phyloP scores from a whole-genome alignment of 2,797 vertebrate species.

The Discoglossus pictus region DNA sequence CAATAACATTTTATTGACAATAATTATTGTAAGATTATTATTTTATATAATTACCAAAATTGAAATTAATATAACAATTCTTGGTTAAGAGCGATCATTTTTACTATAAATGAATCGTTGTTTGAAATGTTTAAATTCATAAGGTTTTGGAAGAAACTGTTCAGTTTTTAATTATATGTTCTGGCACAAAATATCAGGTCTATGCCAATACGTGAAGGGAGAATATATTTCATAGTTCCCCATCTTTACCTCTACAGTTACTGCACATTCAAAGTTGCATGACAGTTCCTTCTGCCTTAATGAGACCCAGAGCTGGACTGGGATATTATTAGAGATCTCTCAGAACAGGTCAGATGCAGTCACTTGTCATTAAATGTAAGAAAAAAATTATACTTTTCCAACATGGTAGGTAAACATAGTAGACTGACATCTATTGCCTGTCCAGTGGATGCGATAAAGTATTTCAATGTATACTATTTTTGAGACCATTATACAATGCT shows the following conservation, averaged over 20 bases:
- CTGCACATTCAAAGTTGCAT: constrained; percentile 66
- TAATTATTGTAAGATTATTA: background rate
- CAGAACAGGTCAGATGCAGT: constrained; percentile 62
- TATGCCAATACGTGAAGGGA: constrained; percentile 62
- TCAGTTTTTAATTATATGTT: constrained; percentile 62
- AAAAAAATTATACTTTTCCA: constrained; percentile 59
- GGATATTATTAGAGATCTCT: constrained; percentile 66
- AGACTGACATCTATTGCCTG: constrained; percentile 53
- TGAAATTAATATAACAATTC: constrained; percentile 2
- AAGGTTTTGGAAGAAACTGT: constrained; percentile 58
- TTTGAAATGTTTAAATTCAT: constrained; percentile 58
- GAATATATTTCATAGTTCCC: constrained; percentile 65
- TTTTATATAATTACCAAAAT: background rate
- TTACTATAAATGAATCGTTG: constrained; percentile 2
- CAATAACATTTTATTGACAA: background rate
- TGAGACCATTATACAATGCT: constrained; percentile 46
- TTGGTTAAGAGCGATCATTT: constrained; percentile 1
- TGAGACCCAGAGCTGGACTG: constrained; percentile 62
- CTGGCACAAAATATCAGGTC: constrained; percentile 63
- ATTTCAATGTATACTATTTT: constrained; percentile 51
- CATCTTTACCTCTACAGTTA: constrained; percentile 65
- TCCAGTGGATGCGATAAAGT: constrained; percentile 40
- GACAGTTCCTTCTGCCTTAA: constrained; percentile 67
- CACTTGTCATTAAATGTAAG: constrained; percentile 65
- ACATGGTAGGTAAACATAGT: constrained; percentile 69